Evolutionary conservation across 2,797 vertebrate genomes (phyloP).

Genomic region (Spea hammondii): DNA sequence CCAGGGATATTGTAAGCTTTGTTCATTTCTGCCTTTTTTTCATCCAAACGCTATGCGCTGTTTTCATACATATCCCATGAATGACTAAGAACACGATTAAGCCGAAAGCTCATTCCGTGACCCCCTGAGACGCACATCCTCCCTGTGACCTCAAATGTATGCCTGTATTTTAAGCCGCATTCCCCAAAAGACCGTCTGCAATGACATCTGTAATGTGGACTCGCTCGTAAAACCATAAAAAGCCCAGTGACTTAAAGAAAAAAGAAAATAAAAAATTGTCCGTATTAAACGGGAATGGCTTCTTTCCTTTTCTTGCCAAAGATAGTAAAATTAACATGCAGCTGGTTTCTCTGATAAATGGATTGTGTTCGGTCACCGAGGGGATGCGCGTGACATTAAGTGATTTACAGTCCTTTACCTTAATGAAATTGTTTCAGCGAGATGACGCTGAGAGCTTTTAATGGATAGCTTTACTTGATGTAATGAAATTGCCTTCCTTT

Average conservation of each 20-base stretch:
- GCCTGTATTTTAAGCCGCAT: not conserved
- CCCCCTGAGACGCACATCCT: slow-evolving; percentile 2
- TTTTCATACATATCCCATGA: not conserved
- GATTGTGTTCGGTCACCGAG: slow-evolving; percentile 81
- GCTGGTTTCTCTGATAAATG: slow-evolving; percentile 83
- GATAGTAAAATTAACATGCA: slow-evolving; percentile 80
- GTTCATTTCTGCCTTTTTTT: too few relatives aligned
- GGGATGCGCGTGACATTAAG: slow-evolving; percentile 84
- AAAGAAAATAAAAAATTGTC: not conserved
- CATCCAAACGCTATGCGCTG: too few relatives aligned
- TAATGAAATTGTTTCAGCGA: slow-evolving; percentile 97
- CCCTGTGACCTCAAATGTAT: slow-evolving; percentile 24
- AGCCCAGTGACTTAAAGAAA: slow-evolving; percentile 11
- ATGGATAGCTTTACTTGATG: slow-evolving; percentile 86
- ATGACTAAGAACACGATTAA: slow-evolving; percentile 20
- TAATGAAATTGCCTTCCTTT: slow-evolving; percentile 87
- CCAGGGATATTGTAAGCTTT: too few relatives aligned
- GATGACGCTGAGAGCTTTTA: slow-evolving; percentile 84
- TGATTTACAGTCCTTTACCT: slow-evolving; percentile 95
- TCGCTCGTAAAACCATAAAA: slow-evolving; percentile 20
- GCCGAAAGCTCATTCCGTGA: slow-evolving; percentile 15
- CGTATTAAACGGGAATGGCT: slow-evolving; percentile 43
- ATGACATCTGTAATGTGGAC: slow-evolving; percentile 32
- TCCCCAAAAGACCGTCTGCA: slow-evolving; percentile 15
- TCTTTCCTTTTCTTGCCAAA: slow-evolving; percentile 57